phyloP scores from a whole-genome alignment of 2,113 vertebrate species.

The Sterna hirundo region DNA sequence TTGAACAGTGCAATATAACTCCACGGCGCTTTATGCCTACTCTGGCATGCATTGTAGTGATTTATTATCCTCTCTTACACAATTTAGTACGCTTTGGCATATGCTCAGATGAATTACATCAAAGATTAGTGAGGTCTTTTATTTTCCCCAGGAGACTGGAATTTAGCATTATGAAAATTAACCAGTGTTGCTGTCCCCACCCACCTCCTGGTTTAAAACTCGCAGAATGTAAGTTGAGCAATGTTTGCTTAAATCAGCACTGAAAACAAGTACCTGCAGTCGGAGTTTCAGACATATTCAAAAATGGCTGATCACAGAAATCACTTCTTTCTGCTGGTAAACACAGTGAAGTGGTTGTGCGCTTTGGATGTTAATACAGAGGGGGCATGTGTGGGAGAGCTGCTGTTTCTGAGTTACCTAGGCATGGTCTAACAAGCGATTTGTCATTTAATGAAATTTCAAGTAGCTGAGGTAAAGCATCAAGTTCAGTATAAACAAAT shows the following conservation, averaged over 20 bases:
- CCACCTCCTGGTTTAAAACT: background rate
- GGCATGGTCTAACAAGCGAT: background rate
- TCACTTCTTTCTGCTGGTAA: background rate
- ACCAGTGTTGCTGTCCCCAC: background rate
- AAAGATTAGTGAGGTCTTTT: conserved; percentile 26
- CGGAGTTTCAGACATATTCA: background rate
- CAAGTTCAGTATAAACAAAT: conserved; percentile 37
- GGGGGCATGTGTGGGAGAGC: background rate
- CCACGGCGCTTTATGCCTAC: background rate
- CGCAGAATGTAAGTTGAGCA: background rate
- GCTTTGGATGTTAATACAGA: background rate
- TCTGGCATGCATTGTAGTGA: conserved; percentile 23
- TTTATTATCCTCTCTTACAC: conserved; percentile 53
- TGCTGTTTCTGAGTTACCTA: background rate
- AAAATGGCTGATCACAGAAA: conserved; percentile 6
- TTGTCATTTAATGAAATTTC: conserved; percentile 46
- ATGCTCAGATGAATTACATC: conserved; percentile 41
- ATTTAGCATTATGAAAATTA: conserved; percentile 19
- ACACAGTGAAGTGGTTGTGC: background rate
- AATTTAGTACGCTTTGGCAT: conserved; percentile 44
- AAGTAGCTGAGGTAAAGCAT: conserved; percentile 25
- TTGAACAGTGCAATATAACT: conserved; percentile 22
- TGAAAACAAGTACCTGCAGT: background rate
- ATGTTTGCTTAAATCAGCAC: background rate
- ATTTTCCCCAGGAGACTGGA: conserved; percentile 11